A percentile compares a stretch with the other conserved stretches of the same genome.
These are phyloP conservation scores for Falco punctatus DNA, from an alignment of 2,113 vertebrate species.

Conservation along the genomic window DNA sequence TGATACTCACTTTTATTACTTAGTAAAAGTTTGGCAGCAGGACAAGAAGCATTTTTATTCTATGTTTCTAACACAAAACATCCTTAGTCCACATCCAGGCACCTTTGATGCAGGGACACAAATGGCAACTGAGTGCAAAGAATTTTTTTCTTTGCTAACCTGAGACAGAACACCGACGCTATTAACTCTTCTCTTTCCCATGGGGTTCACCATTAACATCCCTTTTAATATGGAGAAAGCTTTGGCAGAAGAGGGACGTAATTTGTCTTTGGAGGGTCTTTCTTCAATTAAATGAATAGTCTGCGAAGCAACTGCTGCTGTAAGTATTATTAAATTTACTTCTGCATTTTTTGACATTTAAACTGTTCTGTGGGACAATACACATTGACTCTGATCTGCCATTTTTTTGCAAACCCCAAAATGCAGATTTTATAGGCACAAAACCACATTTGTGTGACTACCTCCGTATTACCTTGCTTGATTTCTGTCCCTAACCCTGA, in stretches of 20 bases:
- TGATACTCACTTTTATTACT: not conserved
- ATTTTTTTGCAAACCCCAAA: not conserved
- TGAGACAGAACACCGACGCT: not conserved
- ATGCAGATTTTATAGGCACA: not conserved
- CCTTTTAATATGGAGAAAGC: not conserved
- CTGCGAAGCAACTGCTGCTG: not conserved
- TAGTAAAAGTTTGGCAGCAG: not conserved
- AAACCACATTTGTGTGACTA: not conserved
- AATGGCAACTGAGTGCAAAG: not conserved
- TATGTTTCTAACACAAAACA: not conserved
- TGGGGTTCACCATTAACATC: not conserved
- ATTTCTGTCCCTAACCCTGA: not conserved
- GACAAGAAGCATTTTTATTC: not conserved
- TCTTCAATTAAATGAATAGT: not conserved
- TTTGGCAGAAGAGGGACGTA: not conserved
- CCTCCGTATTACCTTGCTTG: not conserved
- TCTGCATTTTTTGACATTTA: not conserved
- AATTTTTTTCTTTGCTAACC: not conserved
- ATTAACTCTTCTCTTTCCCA: not conserved
- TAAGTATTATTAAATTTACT: not conserved
- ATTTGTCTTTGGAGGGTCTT: not conserved
- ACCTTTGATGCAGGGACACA: fast-evolving
- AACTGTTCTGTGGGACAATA: not conserved
- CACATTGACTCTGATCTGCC: not conserved
- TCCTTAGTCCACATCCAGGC: not conserved